Conservation (phyloP, 2,888 invertebrate genomes). For the Epicampocera succincta region DNA sequence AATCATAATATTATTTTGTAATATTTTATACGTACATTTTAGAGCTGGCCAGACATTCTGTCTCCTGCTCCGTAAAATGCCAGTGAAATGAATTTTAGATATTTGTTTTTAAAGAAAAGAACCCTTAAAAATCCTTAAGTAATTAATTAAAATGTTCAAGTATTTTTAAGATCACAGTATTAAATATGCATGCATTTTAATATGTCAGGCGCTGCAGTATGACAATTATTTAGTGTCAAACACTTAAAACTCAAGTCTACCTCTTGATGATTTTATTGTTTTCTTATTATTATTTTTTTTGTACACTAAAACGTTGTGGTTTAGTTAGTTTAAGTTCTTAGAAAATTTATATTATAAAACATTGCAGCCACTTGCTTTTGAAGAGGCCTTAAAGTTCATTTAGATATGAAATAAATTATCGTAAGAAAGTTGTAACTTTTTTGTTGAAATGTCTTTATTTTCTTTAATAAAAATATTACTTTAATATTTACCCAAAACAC, state of each 20-base stretch:
- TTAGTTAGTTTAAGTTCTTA: conserved; percentile 41
- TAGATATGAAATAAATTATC: conserved; percentile 54
- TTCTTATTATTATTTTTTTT: not conserved
- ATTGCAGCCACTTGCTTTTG: conserved; percentile 10
- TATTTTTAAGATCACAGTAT: conserved; percentile 40
- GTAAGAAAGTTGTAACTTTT: not conserved
- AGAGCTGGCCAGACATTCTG: conserved; percentile 53
- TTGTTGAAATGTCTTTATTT: not conserved
- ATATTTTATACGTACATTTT: conserved; percentile 31
- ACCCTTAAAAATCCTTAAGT: conserved; percentile 24
- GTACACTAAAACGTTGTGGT: conserved; percentile 40
- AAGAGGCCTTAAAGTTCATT: conserved; percentile 28
- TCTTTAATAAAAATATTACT: not conserved
- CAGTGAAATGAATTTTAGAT: conserved; percentile 1
- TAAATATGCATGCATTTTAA: conserved; percentile 1
- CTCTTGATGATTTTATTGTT: conserved; percentile 51
- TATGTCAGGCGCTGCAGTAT: conserved; percentile 20
- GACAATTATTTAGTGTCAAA: conserved; percentile 57
- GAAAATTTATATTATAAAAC: conserved; percentile 27
- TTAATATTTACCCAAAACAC: conserved; percentile 87
- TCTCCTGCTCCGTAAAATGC: conserved; percentile 39
- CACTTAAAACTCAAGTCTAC: conserved; percentile 61
- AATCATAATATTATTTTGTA: conserved; percentile 72
- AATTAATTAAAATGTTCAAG: conserved; percentile 56
- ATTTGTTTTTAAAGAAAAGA: conserved; percentile 17